These are phyloP conservation scores for Ypsolopha scabrella DNA, from an alignment of 2,888 invertebrate genomes.

Conservation along the genomic window DNA sequence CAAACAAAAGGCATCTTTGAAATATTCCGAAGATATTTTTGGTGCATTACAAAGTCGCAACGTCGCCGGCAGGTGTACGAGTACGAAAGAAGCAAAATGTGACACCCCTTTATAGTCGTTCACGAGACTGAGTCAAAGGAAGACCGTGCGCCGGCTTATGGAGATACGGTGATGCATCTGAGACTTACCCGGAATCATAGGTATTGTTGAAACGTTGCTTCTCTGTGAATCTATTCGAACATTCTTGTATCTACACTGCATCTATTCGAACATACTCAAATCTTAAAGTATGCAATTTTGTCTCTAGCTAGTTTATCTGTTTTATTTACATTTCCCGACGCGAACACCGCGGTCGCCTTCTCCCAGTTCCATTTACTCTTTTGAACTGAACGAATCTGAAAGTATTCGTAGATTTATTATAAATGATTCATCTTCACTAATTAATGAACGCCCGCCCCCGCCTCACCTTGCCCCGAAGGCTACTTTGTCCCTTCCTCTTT, in stretches of 20 bases:
- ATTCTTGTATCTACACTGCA: too few relatives aligned
- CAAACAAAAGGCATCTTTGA: slow-evolving; percentile 21
- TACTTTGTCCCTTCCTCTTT: slow-evolving; percentile 1
- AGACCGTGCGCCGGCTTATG: slow-evolving; percentile 25
- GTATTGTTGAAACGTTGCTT: not conserved
- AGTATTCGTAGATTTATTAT: slow-evolving; percentile 2
- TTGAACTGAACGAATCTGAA: not conserved
- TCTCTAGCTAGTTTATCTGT: too few relatives aligned
- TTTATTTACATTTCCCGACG: too few relatives aligned
- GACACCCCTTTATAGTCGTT: slow-evolving; percentile 28
- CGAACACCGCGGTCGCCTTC: too few relatives aligned
- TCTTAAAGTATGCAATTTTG: too few relatives aligned
- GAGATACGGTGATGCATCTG: slow-evolving; percentile 37
- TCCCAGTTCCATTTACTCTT: not conserved
- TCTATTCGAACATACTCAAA: too few relatives aligned
- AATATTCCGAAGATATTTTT: slow-evolving; percentile 25
- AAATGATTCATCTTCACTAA: slow-evolving; percentile 3
- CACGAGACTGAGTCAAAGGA: slow-evolving; percentile 36
- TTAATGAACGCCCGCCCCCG: not conserved
- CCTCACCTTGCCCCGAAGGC: not conserved
- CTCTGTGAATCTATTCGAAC: too few relatives aligned
- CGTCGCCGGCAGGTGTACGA: slow-evolving; percentile 19
- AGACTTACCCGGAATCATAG: slow-evolving; percentile 27
- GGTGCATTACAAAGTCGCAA: slow-evolving; percentile 25
- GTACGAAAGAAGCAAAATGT: slow-evolving; percentile 34